A percentile compares a stretch with the other conserved stretches of the same genome.
Evolutionary conservation across 2,888 invertebrate species (phyloP).

Genomic region (Dolichomitus sp.): DNA sequence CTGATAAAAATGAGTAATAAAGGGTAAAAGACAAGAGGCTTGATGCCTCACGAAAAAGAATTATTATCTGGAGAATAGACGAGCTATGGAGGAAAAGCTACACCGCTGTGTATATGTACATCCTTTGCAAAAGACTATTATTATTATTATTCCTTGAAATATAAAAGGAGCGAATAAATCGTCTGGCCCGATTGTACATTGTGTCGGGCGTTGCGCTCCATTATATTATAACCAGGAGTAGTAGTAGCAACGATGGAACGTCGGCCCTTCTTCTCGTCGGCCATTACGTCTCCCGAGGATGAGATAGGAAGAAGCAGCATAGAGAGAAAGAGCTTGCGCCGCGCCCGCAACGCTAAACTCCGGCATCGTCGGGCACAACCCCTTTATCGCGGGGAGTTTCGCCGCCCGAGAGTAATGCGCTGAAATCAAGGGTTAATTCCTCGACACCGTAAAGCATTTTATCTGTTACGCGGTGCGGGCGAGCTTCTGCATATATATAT

Average conservation of each 20-base stretch:
- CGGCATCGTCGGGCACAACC: slow-evolving; percentile 76
- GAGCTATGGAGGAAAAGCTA: slow-evolving; percentile 22
- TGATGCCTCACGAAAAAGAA: slow-evolving; percentile 41
- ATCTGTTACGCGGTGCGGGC: slow-evolving; percentile 76
- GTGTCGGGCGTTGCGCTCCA: slow-evolving; percentile 73
- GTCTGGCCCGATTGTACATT: slow-evolving; percentile 69
- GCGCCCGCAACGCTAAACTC: slow-evolving; percentile 45
- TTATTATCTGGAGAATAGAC: slow-evolving; percentile 49
- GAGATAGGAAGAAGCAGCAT: slow-evolving; percentile 60
- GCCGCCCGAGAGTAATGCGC: slow-evolving; percentile 82
- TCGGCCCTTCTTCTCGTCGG: slow-evolving; percentile 80
- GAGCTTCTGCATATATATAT: neutral
- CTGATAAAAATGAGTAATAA: slow-evolving; percentile 61
- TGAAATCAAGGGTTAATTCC: slow-evolving; percentile 86
- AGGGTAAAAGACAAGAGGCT: slow-evolving; percentile 49
- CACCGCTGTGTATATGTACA: slow-evolving; percentile 20
- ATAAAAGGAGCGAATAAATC: slow-evolving; percentile 83
- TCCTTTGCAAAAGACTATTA: slow-evolving; percentile 51
- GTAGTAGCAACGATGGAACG: slow-evolving; percentile 68
- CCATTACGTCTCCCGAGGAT: slow-evolving; percentile 79
- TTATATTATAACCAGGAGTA: slow-evolving; percentile 77
- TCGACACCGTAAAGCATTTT: slow-evolving; percentile 83
- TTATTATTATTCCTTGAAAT: slow-evolving; percentile 76
- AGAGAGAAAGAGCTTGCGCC: slow-evolving; percentile 67
- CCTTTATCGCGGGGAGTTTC: slow-evolving; percentile 83